Percentiles rank a stretch among this genome's conserved stretches.
phyloP scores from a whole-genome alignment of 2,113 vertebrate genomes.

The Podarcis cretensis region DNA sequence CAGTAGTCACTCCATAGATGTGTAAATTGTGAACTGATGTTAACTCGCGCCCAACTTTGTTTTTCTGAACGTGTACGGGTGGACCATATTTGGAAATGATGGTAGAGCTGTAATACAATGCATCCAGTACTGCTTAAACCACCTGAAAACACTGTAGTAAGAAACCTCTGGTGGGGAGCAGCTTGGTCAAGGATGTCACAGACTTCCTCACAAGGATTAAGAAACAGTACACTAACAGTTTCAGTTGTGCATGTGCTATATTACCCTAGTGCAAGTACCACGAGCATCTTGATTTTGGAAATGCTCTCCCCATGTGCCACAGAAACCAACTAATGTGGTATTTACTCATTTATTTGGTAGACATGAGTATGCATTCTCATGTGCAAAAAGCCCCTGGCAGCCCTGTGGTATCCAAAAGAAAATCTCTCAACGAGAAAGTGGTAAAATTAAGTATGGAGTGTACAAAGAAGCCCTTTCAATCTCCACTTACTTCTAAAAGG shows the following conservation, averaged over 20 bases:
- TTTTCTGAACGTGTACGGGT: not conserved
- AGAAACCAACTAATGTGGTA: not conserved
- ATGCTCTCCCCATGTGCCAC: not conserved
- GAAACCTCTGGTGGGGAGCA: too few relatives aligned
- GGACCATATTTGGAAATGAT: not conserved
- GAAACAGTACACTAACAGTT: not conserved
- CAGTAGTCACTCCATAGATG: not conserved
- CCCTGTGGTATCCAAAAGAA: not conserved
- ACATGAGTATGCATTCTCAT: not conserved
- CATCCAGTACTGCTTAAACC: not conserved
- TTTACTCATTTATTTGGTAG: not conserved
- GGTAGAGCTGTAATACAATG: not conserved
- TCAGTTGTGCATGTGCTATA: not conserved
- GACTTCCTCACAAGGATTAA: not conserved
- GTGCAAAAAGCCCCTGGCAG: not conserved
- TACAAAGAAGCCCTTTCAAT: not conserved
- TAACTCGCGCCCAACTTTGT: not conserved
- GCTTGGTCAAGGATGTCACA: not conserved
- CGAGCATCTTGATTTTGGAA: conserved; percentile 13
- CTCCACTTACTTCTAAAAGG: not conserved
- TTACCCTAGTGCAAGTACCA: conserved; percentile 2
- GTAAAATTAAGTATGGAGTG: not conserved
- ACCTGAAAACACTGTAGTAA: not conserved
- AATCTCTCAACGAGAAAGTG: not conserved
- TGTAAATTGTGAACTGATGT: not conserved